These are phyloP conservation scores for Etia nguti DNA, from an alignment of 2,113 vertebrate species.

Conservation along the genomic window DNA sequence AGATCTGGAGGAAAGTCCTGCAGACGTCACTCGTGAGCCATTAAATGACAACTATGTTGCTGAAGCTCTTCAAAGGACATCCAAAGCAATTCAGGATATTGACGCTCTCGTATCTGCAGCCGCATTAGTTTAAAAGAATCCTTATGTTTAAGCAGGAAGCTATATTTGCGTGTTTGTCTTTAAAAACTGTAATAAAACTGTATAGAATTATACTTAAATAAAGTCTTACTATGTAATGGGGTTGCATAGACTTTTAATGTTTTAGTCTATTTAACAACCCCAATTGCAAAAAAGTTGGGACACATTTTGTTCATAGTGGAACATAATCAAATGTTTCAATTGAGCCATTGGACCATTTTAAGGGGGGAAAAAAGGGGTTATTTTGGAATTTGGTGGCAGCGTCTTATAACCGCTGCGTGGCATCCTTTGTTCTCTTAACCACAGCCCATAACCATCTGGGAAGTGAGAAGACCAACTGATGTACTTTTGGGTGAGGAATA, in stretches of 20 bases:
- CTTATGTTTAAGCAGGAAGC: neutral
- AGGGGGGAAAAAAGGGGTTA: neutral
- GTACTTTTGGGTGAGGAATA: neutral
- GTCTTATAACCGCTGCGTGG: neutral
- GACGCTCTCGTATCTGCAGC: constrained; percentile 51
- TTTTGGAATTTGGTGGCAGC: neutral
- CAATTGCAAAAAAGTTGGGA: neutral
- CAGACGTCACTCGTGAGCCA: neutral
- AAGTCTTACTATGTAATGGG: neutral
- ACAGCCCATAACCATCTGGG: neutral
- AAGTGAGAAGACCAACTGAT: neutral
- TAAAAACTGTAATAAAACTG: neutral
- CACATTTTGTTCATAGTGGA: neutral
- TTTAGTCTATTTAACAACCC: neutral
- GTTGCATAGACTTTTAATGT: neutral
- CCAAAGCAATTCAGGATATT: constrained; percentile 65
- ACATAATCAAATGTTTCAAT: neutral
- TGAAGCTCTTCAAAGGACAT: constrained; percentile 63
- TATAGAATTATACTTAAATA: neutral
- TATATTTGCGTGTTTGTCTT: neutral
- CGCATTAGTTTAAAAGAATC: neutral
- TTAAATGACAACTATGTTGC: constrained; percentile 31
- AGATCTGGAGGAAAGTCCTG: neutral
- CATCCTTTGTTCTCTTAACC: neutral
- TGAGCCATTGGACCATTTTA: neutral